Percentiles rank a stretch among this genome's conserved stretches.
phyloP scores from a whole-genome alignment of 2,797 vertebrate genomes.

The Hapalemur alaotrensis region DNA sequence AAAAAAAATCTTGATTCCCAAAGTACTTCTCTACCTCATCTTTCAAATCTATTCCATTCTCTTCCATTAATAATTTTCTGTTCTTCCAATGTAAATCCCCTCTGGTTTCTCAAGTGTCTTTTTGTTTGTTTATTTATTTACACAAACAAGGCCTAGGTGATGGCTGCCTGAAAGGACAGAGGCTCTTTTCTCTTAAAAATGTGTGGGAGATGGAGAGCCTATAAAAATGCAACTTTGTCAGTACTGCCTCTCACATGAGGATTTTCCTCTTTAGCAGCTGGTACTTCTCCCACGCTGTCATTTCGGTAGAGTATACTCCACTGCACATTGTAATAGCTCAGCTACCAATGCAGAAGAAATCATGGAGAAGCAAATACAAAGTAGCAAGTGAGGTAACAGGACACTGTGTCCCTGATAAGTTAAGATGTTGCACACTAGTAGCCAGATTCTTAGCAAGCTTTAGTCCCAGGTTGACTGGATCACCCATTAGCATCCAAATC shows the following conservation, averaged over 20 bases:
- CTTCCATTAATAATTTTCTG: background rate
- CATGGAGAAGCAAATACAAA: background rate
- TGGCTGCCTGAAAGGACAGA: background rate
- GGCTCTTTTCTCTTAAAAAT: background rate
- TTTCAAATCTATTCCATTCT: background rate
- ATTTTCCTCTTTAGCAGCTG: background rate
- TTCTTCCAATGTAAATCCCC: background rate
- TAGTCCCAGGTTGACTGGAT: background rate
- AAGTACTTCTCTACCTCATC: background rate
- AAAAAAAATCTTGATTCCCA: background rate
- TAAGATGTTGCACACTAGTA: background rate
- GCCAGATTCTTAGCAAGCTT: background rate
- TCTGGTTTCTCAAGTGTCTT: background rate
- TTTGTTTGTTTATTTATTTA: background rate
- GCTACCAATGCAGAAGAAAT: background rate
- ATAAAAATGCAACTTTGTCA: background rate
- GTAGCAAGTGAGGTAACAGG: background rate
- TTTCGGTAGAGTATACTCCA: background rate
- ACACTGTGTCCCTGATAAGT: background rate
- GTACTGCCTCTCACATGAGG: background rate
- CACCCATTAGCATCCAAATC: background rate
- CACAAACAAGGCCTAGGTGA: background rate
- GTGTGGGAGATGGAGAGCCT: background rate
- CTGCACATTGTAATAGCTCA: constrained; percentile 10
- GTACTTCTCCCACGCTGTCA: background rate